Evolutionary conservation across 2,797 vertebrate species (phyloP).

Genomic region (Heliangelus exortis): DNA sequence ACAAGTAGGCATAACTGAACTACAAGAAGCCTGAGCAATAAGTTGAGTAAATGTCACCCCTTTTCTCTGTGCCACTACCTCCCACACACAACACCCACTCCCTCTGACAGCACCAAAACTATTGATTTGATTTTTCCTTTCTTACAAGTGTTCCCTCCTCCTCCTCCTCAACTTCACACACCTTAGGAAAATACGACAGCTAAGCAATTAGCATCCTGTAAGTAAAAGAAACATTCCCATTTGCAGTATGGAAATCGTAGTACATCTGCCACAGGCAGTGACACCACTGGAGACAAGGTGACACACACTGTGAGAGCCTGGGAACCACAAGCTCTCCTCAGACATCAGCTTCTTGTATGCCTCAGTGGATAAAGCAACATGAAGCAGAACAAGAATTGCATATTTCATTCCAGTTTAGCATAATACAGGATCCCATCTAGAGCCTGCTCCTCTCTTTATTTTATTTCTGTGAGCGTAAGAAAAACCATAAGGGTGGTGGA

Average conservation of each 20-base stretch:
- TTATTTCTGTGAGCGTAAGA: not conserved
- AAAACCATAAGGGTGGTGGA: not conserved
- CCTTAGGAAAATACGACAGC: not conserved
- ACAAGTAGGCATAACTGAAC: constrained; percentile 11
- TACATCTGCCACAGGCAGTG: not conserved
- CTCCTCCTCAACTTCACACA: not conserved
- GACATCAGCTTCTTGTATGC: not conserved
- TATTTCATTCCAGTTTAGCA: not conserved
- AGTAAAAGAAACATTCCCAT: constrained; percentile 19
- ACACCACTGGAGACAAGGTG: not conserved
- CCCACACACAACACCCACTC: not conserved
- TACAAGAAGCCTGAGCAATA: not conserved
- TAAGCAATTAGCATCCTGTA: not conserved
- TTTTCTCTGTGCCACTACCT: not conserved
- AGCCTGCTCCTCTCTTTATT: not conserved
- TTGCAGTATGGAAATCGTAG: not conserved
- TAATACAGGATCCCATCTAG: not conserved
- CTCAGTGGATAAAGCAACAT: not conserved
- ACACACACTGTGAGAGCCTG: not conserved
- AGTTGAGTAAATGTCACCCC: constrained; percentile 38
- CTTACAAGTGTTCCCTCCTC: not conserved
- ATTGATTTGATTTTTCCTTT: not conserved
- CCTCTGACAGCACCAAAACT: not conserved
- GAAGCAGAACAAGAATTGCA: not conserved
- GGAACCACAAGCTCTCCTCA: not conserved